A percentile compares a stretch with the other conserved stretches of the same genome.
Conservation (phyloP, 2,113 vertebrate species). For the Delphinus delphis region DNA sequence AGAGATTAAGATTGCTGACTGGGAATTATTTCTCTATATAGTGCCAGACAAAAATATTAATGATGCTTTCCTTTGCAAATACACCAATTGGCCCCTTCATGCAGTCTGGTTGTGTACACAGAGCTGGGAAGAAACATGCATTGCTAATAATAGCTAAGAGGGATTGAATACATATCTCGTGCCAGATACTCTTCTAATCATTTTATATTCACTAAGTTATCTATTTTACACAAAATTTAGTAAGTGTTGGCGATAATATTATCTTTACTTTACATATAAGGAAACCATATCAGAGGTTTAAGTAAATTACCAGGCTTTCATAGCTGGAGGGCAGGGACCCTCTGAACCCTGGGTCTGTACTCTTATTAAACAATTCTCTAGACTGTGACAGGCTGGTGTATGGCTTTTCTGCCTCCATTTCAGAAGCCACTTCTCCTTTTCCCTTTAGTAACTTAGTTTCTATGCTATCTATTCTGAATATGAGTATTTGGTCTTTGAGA, state of each 20-base stretch:
- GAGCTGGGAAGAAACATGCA: background rate
- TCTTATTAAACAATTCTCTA: rapidly evolving
- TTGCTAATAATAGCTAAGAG: background rate
- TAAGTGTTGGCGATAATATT: background rate
- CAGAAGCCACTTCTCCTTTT: background rate
- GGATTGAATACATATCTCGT: rapidly evolving
- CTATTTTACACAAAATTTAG: background rate
- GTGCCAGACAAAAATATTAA: background rate
- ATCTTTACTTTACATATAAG: background rate
- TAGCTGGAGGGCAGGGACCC: background rate
- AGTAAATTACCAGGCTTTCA: background rate
- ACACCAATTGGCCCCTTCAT: background rate
- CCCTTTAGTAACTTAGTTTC: background rate
- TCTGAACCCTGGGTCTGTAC: background rate
- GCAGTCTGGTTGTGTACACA: background rate
- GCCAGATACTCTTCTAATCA: background rate
- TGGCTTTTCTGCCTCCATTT: background rate
- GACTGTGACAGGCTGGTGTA: rapidly evolving
- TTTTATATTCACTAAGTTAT: background rate
- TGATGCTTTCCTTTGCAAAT: background rate
- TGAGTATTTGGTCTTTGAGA: background rate
- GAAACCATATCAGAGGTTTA: background rate
- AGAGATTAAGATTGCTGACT: background rate
- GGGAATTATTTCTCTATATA: background rate
- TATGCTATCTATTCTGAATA: background rate